Evolutionary conservation across 2,888 invertebrate species (phyloP).

Genomic region (Phortica magna): DNA sequence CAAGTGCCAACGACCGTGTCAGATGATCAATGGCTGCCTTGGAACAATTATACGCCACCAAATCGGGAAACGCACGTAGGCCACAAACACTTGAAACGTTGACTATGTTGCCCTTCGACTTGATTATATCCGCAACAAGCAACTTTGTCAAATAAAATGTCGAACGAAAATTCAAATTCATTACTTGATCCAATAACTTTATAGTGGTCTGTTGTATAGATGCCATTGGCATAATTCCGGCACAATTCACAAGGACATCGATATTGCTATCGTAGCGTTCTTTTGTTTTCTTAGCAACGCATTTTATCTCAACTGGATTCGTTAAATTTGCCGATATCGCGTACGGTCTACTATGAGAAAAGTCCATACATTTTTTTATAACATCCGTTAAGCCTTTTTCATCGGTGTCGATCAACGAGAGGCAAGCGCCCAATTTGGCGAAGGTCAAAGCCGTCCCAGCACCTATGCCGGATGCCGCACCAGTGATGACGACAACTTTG

Average conservation of each 20-base stretch:
- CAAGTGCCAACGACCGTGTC: slow-evolving; percentile 92
- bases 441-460: slow-evolving; percentile 33
- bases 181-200: slow-evolving; percentile 90
- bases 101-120: slow-evolving; percentile 90
- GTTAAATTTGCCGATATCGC: slow-evolving; percentile 79
- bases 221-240: slow-evolving; percentile 88
- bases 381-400: slow-evolving; percentile 82
- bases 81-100: slow-evolving; percentile 96
- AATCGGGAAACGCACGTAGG: slow-evolving; percentile 89
- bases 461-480: slow-evolving; percentile 29
- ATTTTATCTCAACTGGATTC: slow-evolving; percentile 79
- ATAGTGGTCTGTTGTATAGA: slow-evolving; percentile 89
- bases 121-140: slow-evolving; percentile 88
- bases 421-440: slow-evolving; percentile 27
- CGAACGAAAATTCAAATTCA: slow-evolving; percentile 91
- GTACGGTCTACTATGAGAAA: slow-evolving; percentile 4
- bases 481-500: slow-evolving; percentile 34
- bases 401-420: slow-evolving; percentile 79
- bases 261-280: slow-evolving; percentile 79
- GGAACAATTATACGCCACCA: slow-evolving; percentile 92
- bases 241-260: slow-evolving; percentile 91
- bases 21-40: slow-evolving; percentile 96
- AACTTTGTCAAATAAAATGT: slow-evolving; percentile 88
- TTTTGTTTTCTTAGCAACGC: slow-evolving; percentile 83
- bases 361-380: slow-evolving; percentile 75